These are phyloP conservation scores for Orthonychiurus folsomi DNA, from an alignment of 2,888 invertebrate genomes.

Conservation along the genomic window DNA sequence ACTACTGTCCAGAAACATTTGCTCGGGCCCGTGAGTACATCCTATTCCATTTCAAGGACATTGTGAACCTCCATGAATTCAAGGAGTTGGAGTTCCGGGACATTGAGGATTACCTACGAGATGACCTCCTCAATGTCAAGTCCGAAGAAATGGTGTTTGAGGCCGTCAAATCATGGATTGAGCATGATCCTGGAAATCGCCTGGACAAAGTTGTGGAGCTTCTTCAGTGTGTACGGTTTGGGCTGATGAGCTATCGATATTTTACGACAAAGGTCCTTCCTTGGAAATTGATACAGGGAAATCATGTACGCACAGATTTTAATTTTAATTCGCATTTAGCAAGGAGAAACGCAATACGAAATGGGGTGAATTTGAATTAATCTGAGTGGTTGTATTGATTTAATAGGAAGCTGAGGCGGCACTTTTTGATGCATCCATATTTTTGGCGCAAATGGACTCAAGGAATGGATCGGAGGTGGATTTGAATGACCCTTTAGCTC, in stretches of 20 bases:
- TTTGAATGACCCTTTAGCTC: conserved; percentile 51
- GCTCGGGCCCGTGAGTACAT: conserved; percentile 42
- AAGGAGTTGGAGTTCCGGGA: conserved; percentile 54
- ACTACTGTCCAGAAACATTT: conserved; percentile 60
- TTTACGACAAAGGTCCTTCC: conserved; percentile 46
- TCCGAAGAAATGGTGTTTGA: conserved; percentile 66
- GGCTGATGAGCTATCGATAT: conserved; percentile 54
- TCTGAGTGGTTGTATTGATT: neutral
- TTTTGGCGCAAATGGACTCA: conserved; percentile 50
- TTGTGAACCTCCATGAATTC: conserved; percentile 57
- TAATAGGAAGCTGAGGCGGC: conserved; percentile 51
- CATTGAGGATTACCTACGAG: conserved; percentile 55
- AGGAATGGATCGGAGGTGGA: conserved; percentile 43
- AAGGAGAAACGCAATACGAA: no score
- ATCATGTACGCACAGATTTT: conserved; percentile 23
- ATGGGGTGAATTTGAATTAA: no score
- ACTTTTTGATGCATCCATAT: conserved; percentile 50
- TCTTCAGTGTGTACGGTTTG: conserved; percentile 58
- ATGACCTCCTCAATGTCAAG: conserved; percentile 63
- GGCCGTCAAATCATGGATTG: conserved; percentile 62
- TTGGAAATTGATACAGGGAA: conserved; percentile 28
- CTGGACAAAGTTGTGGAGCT: conserved; percentile 53
- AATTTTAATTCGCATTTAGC: neutral
- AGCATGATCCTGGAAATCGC: conserved; percentile 52
- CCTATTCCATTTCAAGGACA: conserved; percentile 52